Conservation (phyloP, 2,888 invertebrate genomes). For the Tetheella fluctuosa region DNA sequence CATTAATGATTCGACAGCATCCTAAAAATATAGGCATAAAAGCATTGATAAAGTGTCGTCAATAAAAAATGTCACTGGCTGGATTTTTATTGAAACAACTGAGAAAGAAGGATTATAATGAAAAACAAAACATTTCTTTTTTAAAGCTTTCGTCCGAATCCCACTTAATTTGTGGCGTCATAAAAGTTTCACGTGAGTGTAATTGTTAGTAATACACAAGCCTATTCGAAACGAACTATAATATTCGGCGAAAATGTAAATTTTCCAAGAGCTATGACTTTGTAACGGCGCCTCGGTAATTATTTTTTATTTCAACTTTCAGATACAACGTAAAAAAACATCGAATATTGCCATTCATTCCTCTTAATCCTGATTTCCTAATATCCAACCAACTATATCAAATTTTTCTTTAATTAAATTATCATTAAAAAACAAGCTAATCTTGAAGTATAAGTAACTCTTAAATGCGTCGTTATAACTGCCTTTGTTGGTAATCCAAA, state of each 20-base stretch:
- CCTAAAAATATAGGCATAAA: neutral
- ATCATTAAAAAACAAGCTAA: too few species aligned
- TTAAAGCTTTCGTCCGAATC: conserved; percentile 12
- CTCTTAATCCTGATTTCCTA: too few species aligned
- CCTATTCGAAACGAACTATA: conserved; percentile 57
- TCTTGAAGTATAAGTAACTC: too few species aligned
- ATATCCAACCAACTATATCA: too few species aligned
- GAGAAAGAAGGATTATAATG: conserved; percentile 3
- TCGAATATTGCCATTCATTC: neutral
- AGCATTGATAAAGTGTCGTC: neutral
- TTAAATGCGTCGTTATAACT: neutral
- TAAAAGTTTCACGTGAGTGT: conserved; percentile 33
- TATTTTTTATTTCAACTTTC: neutral
- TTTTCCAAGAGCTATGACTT: conserved; percentile 43
- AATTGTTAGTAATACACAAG: conserved; percentile 40
- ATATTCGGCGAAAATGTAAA: conserved; percentile 38
- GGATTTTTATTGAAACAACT: neutral
- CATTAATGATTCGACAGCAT: neutral
- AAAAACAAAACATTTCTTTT: conserved; percentile 1
- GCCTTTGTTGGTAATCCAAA: conserved; percentile 20
- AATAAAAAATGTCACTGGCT: neutral
- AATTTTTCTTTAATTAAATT: too few species aligned
- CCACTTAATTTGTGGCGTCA: conserved; percentile 38
- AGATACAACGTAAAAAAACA: neutral
- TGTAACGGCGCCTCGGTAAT: conserved; percentile 35